A percentile compares a stretch with the other conserved stretches of the same genome.
Conservation (phyloP, 2,113 vertebrate genomes). For the Oryzias celebensis region DNA sequence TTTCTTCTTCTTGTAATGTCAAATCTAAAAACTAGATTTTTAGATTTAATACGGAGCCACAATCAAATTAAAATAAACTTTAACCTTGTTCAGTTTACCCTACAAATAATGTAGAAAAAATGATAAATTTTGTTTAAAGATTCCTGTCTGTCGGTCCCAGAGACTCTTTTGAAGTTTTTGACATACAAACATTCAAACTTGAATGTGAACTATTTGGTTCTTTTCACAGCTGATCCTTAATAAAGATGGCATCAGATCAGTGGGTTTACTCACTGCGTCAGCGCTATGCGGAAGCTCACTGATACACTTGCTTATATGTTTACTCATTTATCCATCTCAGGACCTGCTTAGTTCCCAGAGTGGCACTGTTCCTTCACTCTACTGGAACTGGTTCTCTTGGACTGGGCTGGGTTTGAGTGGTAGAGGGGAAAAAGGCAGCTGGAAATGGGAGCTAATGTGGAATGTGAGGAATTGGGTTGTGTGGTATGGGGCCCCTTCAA, state of each 20-base stretch:
- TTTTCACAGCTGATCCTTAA: no score
- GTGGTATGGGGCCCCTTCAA: slow-evolving; percentile 81
- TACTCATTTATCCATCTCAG: slow-evolving; percentile 13
- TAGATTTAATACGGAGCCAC: background rate
- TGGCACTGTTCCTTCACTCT: slow-evolving; percentile 18
- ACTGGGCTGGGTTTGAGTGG: slow-evolving; percentile 55
- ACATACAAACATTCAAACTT: background rate
- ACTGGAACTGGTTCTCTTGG: slow-evolving; percentile 34
- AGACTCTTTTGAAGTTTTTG: background rate
- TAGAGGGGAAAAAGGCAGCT: slow-evolving; percentile 74
- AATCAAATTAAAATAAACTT: background rate
- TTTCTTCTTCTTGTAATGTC: background rate
- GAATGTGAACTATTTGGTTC: background rate
- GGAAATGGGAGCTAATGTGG: slow-evolving; percentile 82
- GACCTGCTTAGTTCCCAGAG: slow-evolving; percentile 4
- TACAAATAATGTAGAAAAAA: background rate
- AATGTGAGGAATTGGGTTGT: slow-evolving; percentile 83
- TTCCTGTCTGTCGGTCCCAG: background rate
- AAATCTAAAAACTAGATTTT: background rate
- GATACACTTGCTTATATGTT: background rate
- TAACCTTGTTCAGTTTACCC: background rate
- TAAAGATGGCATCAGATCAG: no score
- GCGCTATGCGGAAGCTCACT: background rate
- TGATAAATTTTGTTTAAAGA: background rate
- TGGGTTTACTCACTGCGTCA: background rate